A percentile compares a stretch with the other conserved stretches of the same genome.
phyloP scores from a whole-genome alignment of 2,797 vertebrate genomes.

The Catharus ustulatus region DNA sequence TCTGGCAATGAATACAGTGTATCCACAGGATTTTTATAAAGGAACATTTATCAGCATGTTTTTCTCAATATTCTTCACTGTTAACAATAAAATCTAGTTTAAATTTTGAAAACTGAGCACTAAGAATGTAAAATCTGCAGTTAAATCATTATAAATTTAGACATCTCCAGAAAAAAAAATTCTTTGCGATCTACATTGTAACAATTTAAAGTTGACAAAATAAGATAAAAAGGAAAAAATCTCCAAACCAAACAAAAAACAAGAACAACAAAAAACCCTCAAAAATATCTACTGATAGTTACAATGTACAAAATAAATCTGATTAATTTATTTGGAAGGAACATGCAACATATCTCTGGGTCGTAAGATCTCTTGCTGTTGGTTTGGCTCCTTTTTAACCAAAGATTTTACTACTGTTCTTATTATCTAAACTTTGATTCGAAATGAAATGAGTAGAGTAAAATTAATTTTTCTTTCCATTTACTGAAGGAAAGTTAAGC shows the following conservation, averaged over 20 bases:
- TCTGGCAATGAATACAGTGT: conserved; percentile 35
- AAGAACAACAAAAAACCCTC: no score
- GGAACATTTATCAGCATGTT: not conserved
- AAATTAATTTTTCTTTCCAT: not conserved
- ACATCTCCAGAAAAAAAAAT: not conserved
- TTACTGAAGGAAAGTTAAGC: not conserved
- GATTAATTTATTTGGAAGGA: not conserved
- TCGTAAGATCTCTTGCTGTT: not conserved
- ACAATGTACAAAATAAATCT: not conserved
- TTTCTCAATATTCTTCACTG: not conserved
- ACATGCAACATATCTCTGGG: not conserved
- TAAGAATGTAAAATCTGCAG: not conserved
- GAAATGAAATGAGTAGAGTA: not conserved
- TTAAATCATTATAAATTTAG: not conserved
- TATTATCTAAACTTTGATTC: not conserved
- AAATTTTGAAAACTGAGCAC: not conserved
- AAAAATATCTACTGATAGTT: not conserved
- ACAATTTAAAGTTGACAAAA: not conserved
- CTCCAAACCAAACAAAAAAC: not conserved
- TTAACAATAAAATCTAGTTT: not conserved
- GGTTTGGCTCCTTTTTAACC: not conserved
- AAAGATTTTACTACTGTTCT: not conserved
- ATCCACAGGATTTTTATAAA: conserved; percentile 24
- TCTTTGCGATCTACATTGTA: not conserved
- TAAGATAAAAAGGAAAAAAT: not conserved